Base-by-base conservation (phyloP, 2,113 vertebrate species). In the Castor canadensis region DNA sequence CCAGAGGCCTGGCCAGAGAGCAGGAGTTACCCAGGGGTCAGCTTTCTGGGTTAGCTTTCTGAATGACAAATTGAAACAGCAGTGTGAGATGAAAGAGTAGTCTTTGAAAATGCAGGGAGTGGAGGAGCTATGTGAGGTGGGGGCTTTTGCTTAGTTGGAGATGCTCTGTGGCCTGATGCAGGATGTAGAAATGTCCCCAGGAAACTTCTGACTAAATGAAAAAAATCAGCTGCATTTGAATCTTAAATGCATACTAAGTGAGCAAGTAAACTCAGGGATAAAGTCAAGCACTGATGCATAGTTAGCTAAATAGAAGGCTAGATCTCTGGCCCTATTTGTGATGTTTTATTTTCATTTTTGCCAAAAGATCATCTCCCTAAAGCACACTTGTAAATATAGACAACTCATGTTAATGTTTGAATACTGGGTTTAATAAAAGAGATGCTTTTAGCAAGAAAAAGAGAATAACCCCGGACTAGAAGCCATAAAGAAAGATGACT, bases 11-110 rank as follows among this genome's bases (percentile, higher is more conserved):
- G 22, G 40, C 10, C 1, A 88, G 52, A 69, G 8, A 45, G 28
- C 12, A 9, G 3, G 4, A 22, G 4, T 16, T 76, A 32, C 40
- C 15, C 5, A 0, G 3, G 52, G 17, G 30, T 24, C 7, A 1
- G 32, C 30, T 47, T 89, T 35, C 71, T 17, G 20, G 28, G 66
- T 20, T 73, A 47, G 35, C 58, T 81, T 1, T 73, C 71, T 12
- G 30, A 71, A 54, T 1, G 45, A 47, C 58, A 45, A 28, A 66
- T 35, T 10, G 43, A 54, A 67, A 76, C 1, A 6, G 52, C 0
- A 0, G 20, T 16, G 45, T 24, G 24, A 66, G 52, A 58, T 20
- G 7, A 88, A 84, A 87, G 11, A 3, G 10, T 5, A 32, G 16
- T 8, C 54, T 82, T 38, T 77, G 66, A 79, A 80, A 79, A 58